Conservation (phyloP, 2,797 vertebrate species). For the Hylomyscus alleni region DNA sequence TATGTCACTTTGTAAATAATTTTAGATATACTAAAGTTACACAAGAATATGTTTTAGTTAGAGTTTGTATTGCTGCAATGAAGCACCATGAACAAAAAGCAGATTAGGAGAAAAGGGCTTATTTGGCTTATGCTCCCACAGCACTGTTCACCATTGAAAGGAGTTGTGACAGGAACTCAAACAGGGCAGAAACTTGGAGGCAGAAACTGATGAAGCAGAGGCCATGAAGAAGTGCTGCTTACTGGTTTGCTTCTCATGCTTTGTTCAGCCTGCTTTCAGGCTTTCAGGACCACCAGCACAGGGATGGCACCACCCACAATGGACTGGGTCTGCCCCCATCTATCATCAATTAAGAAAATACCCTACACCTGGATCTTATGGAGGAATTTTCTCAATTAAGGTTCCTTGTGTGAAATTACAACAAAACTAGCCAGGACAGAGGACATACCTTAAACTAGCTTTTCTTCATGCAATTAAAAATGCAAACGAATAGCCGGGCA, state of each 20-base stretch:
- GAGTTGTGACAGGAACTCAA: neutral
- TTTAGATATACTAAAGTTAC: neutral
- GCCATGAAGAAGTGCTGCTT: neutral
- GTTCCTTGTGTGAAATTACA: neutral
- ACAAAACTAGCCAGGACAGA: neutral
- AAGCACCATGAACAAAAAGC: neutral
- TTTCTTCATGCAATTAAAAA: neutral
- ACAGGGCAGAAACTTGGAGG: neutral
- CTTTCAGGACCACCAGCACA: neutral
- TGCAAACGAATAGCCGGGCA: no score
- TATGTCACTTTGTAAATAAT: neutral
- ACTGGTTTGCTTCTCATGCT: neutral
- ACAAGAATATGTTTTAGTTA: neutral
- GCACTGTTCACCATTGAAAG: neutral
- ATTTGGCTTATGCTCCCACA: neutral
- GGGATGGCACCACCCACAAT: neutral
- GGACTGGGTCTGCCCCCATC: neutral
- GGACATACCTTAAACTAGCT: neutral
- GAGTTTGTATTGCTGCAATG: neutral
- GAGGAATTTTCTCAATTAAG: neutral
- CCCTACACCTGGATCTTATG: neutral
- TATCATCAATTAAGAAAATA: neutral
- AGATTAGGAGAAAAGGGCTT: neutral
- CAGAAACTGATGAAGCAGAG: no score
- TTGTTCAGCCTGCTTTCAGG: neutral